Percentiles rank a stretch among this genome's conserved stretches.
Evolutionary conservation across 2,113 vertebrate species (phyloP).

Genomic region (Rhagologus leucostigma): DNA sequence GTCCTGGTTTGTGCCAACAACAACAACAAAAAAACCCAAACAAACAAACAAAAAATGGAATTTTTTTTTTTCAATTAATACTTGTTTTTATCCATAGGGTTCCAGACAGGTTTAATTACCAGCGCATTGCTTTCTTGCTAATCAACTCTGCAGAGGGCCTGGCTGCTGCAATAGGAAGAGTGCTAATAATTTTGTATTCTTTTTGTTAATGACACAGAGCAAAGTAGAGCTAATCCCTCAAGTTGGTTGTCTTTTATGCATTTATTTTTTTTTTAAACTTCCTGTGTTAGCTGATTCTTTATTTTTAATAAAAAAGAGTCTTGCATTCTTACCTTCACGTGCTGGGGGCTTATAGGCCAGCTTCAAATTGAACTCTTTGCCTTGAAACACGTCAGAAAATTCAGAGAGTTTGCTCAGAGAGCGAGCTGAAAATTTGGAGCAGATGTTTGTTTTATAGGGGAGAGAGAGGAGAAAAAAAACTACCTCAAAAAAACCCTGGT

Average conservation of each 20-base stretch:
- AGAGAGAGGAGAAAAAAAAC: not conserved
- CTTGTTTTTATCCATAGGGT: not conserved
- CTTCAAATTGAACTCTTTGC: conserved; percentile 12
- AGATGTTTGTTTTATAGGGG: conserved; percentile 59
- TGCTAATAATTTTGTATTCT: not conserved
- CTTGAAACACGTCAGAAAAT: conserved; percentile 24
- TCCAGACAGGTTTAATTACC: not conserved
- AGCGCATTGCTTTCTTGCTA: not conserved
- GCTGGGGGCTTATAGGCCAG: not conserved
- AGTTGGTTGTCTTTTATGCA: not conserved
- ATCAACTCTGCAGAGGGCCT: not conserved
- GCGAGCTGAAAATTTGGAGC: conserved; percentile 49
- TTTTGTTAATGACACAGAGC: conserved; percentile 2
- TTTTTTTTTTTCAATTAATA: not conserved
- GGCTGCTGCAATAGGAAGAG: not conserved
- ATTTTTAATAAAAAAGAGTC: not conserved
- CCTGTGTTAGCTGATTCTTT: not conserved
- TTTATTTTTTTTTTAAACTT: not conserved
- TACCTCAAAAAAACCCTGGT: not conserved
- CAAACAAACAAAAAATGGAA: too few relatives aligned
- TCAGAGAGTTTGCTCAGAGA: conserved; percentile 21
- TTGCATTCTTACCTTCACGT: not conserved
- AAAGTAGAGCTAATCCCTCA: not conserved
- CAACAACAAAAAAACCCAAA: not conserved
- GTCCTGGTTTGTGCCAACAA: not conserved